Conservation (phyloP, 1,140 invertebrate genomes). For the Dinothrombium tinctorium region DNA sequence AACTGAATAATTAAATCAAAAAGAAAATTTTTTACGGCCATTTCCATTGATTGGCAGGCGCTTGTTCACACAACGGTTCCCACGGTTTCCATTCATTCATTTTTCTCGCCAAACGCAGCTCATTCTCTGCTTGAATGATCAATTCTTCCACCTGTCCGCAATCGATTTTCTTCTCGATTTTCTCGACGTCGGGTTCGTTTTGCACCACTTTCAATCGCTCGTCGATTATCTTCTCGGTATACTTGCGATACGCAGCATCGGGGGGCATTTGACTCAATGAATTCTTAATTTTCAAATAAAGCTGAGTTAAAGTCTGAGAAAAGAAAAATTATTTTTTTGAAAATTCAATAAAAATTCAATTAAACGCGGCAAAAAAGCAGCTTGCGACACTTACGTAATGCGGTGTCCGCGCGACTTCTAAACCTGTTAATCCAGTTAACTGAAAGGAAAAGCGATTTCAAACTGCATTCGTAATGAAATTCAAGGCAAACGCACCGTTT, state of each 20-base stretch:
- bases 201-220: conserved; percentile 40
- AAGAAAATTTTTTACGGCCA: too few relatives aligned
- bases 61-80: conserved; percentile 50
- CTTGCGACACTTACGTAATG: too few relatives aligned
- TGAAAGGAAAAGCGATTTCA: too few relatives aligned
- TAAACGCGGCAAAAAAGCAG: too few relatives aligned
- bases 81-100: conserved; percentile 75
- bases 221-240: conserved; percentile 58
- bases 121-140: conserved; percentile 51
- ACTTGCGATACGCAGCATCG: conserved; percentile 51
- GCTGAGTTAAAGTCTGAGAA: not conserved
- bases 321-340: not conserved
- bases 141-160: conserved; percentile 85
- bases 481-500: too few relatives aligned
- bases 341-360: too few relatives aligned
- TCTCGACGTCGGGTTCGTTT: conserved; percentile 24
- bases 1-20: too few relatives aligned
- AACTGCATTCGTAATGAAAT: too few relatives aligned
- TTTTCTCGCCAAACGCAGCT: conserved; percentile 52
- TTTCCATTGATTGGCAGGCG: conserved; percentile 65
- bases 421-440: too few relatives aligned
- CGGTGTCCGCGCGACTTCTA: too few relatives aligned
- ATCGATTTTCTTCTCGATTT: conserved; percentile 57
- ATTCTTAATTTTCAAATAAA: conserved; percentile 57
- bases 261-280: conserved; percentile 56